A percentile compares a stretch with the other conserved stretches of the same genome.
Conservation (phyloP, 2,113 vertebrate species). For the Ariopsis seemanni region DNA sequence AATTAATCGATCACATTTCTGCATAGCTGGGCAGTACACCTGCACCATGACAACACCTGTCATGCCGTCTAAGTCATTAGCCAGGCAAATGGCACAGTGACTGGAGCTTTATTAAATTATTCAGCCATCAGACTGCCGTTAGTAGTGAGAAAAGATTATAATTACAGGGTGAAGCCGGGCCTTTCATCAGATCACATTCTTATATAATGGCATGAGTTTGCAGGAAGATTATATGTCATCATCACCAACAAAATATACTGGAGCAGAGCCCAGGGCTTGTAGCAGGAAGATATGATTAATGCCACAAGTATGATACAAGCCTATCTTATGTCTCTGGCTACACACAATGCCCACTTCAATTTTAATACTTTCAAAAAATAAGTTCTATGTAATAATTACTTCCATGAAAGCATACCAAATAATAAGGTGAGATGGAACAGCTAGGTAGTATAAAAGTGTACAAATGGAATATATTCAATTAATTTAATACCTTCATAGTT, state of each 20-base stretch:
- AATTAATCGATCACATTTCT: background rate
- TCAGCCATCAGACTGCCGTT: slow-evolving; percentile 16
- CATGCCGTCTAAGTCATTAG: slow-evolving; percentile 3
- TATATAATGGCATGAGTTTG: slow-evolving; percentile 21
- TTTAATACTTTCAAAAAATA: background rate
- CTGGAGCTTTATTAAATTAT: slow-evolving; percentile 21
- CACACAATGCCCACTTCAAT: background rate
- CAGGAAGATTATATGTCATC: slow-evolving; percentile 20
- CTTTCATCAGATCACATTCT: slow-evolving; percentile 5
- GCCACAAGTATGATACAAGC: background rate
- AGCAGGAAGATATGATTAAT: slow-evolving; percentile 15
- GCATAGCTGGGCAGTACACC: background rate
- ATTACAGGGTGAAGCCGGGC: slow-evolving; percentile 29
- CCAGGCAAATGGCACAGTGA: slow-evolving; percentile 23
- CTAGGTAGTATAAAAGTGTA: background rate
- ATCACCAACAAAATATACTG: slow-evolving; percentile 10
- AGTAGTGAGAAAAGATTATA: slow-evolving; percentile 19
- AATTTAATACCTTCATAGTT: background rate
- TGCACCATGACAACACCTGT: slow-evolving; percentile 14
- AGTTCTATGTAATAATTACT: background rate
- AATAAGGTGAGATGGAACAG: background rate
- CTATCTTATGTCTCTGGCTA: background rate
- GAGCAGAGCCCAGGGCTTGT: background rate
- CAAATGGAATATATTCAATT: background rate
- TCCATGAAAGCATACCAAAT: background rate